These are phyloP conservation scores for Ochropleura plecta DNA, from an alignment of 2,888 invertebrate species.

Conservation along the genomic window DNA sequence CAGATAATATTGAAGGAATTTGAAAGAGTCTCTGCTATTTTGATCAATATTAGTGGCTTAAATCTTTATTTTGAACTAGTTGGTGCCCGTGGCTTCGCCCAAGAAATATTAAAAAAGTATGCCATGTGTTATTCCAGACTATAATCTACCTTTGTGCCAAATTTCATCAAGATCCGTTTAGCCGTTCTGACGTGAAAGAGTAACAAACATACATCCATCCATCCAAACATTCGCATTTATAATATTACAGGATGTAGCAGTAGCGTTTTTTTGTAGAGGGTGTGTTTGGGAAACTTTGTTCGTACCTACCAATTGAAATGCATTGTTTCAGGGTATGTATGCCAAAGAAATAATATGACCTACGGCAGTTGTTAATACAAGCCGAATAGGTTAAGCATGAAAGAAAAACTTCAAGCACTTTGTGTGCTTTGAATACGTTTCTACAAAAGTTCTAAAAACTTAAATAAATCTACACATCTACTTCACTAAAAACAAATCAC, in stretches of 20 bases:
- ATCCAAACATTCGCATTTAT: too few species aligned
- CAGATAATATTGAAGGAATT: constrained; percentile 6
- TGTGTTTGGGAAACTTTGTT: not conserved
- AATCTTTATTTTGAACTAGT: not conserved
- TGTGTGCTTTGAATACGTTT: not conserved
- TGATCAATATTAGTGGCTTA: not conserved
- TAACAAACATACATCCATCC: too few species aligned
- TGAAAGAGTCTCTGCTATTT: not conserved
- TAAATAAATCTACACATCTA: not conserved
- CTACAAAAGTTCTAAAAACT: not conserved
- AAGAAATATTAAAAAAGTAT: too few species aligned
- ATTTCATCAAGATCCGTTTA: too few species aligned
- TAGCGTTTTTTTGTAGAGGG: not conserved
- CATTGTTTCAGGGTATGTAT: not conserved
- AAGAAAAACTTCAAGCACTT: not conserved
- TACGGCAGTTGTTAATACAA: not conserved
- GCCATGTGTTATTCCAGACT: too few species aligned
- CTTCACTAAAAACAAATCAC: not conserved
- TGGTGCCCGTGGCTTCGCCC: too few species aligned
- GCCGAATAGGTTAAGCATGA: not conserved
- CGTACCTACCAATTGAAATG: not conserved
- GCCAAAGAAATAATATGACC: not conserved
- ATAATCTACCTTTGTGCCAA: too few species aligned
- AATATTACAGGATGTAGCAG: not conserved
- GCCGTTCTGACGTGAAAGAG: too few species aligned